Percentiles rank a stretch among this genome's conserved stretches.
Evolutionary conservation across 1,140 invertebrate genomes (phyloP).

Genomic region (Venturia canescens): DNA sequence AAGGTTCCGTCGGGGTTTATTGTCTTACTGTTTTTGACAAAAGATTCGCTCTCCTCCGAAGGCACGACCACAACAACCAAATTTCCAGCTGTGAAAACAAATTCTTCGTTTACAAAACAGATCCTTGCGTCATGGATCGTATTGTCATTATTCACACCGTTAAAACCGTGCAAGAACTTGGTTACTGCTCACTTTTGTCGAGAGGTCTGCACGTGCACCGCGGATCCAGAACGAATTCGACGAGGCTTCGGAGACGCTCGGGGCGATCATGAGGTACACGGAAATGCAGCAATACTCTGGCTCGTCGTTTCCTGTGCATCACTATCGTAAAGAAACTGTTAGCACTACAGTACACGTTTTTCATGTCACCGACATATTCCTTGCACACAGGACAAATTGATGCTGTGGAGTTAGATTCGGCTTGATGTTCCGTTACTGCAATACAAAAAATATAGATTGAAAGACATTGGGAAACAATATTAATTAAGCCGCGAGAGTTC

Average conservation of each 20-base stretch:
- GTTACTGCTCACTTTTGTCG: conserved; percentile 64
- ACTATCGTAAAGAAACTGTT: conserved; percentile 68
- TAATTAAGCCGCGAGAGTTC: background rate
- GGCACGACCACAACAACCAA: conserved; percentile 62
- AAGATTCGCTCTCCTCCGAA: conserved; percentile 56
- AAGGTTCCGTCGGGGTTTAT: conserved; percentile 41
- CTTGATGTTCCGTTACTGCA: conserved; percentile 20
- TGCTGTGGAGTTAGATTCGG: conserved; percentile 10
- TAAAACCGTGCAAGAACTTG: background rate
- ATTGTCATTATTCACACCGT: background rate
- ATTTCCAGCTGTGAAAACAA: conserved; percentile 17
- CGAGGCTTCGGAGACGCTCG: conserved; percentile 61
- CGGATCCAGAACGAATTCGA: conserved; percentile 63
- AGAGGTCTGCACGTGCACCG: conserved; percentile 67
- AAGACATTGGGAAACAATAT: background rate
- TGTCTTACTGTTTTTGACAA: conserved; percentile 54
- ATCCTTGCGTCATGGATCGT: background rate
- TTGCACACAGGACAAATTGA: conserved; percentile 67
- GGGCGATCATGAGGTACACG: conserved; percentile 40
- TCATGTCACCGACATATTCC: conserved; percentile 66
- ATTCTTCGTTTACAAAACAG: conserved; percentile 8
- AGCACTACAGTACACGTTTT: conserved; percentile 66
- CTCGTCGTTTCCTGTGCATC: conserved; percentile 65
- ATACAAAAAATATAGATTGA: background rate
- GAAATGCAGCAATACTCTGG: conserved; percentile 66